Conservation (phyloP, 2,113 vertebrate genomes). For the Todiramphus saurophagus region DNA sequence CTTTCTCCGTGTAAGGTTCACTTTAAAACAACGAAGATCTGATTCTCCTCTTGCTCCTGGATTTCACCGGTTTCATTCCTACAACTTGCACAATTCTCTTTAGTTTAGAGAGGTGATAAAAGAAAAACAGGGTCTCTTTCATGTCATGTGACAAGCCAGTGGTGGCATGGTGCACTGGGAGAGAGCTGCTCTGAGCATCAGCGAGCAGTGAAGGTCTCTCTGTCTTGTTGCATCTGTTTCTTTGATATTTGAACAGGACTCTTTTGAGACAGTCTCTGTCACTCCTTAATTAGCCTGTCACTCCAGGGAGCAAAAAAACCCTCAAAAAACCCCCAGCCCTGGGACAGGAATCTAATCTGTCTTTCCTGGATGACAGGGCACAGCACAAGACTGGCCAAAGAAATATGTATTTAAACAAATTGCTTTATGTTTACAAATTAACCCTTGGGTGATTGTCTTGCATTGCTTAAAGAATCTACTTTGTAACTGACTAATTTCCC, state of each 20-base stretch:
- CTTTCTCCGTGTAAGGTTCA: neutral
- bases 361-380: conserved; percentile 38
- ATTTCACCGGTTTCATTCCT: conserved; percentile 7
- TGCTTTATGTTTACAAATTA: neutral
- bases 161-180: conserved; percentile 1
- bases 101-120: conserved; percentile 31
- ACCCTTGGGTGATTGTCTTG: neutral
- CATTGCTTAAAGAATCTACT: neutral
- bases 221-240: conserved; percentile 40
- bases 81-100: neutral
- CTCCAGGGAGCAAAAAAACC: neutral
- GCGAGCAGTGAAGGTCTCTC: conserved; percentile 8
- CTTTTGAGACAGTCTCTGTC: conserved; percentile 25
- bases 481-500: neutral
- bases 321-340: neutral
- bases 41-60: neutral
- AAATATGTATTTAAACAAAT: conserved; percentile 26
- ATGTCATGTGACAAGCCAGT: conserved; percentile 18
- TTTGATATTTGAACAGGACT: conserved; percentile 57
- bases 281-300: conserved; percentile 58
- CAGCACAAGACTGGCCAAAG: conserved; percentile 3
- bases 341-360: conserved; percentile 29
- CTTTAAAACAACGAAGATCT: neutral
- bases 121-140: conserved; percentile 15
- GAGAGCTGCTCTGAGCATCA: conserved; percentile 2